Conservation (phyloP, 2,113 vertebrate genomes). For the Prietella phreatophila region DNA sequence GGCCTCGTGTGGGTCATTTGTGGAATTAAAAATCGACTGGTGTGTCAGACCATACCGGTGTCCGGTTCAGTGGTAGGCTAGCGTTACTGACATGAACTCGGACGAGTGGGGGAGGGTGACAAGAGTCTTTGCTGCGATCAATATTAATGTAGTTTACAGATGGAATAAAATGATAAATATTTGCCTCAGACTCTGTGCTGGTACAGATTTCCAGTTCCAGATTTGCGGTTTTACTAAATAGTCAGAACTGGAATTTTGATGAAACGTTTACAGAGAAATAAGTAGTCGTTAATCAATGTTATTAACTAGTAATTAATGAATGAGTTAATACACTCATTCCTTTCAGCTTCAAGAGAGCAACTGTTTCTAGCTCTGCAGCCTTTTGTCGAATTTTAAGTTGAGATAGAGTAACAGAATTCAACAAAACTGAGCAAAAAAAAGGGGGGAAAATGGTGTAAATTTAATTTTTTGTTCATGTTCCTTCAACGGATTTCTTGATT, state of each 20-base stretch:
- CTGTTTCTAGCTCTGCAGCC: background rate
- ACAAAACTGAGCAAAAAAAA: background rate
- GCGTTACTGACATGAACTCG: conserved; percentile 36
- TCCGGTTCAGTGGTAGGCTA: conserved; percentile 43
- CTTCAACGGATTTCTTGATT: background rate
- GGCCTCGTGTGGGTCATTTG: conserved; percentile 59
- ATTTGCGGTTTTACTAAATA: background rate
- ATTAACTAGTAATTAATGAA: background rate
- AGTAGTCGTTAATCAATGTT: background rate
- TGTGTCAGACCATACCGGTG: conserved; percentile 31
- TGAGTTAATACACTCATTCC: background rate
- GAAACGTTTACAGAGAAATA: background rate
- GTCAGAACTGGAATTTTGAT: background rate
- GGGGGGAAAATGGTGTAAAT: background rate
- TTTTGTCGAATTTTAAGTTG: background rate
- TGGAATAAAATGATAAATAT: conserved; percentile 54
- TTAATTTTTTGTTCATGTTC: background rate
- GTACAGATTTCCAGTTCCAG: background rate
- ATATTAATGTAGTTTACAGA: conserved; percentile 45
- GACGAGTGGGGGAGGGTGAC: conserved; percentile 21
- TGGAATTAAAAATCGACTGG: conserved; percentile 63
- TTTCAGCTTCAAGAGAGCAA: background rate
- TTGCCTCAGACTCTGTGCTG: conserved; percentile 22
- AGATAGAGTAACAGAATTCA: background rate
- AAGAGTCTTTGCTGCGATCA: conserved; percentile 57